Percentiles rank a stretch among this genome's conserved stretches.
Conservation (phyloP, 1,140 invertebrate genomes). For the Drosophila arizonae region DNA sequence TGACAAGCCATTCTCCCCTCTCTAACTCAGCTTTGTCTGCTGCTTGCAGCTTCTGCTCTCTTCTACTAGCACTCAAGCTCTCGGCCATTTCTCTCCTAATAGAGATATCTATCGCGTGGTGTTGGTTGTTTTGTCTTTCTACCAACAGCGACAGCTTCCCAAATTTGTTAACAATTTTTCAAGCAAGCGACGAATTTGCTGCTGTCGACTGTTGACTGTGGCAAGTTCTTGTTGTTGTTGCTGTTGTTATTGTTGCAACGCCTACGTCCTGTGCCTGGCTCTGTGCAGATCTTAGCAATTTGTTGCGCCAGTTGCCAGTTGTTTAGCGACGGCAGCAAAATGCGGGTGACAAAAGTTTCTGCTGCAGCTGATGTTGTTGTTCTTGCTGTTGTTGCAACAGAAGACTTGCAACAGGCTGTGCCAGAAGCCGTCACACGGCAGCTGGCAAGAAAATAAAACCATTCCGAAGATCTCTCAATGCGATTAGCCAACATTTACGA, state of each 20-base stretch:
- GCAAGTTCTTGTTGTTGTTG: slow-evolving; percentile 16
- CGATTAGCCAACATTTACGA: slow-evolving; percentile 41
- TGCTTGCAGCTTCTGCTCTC: neutral
- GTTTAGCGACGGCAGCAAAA: slow-evolving; percentile 12
- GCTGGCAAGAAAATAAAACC: neutral
- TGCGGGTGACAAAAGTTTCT: slow-evolving; percentile 46
- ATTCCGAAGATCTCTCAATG: slow-evolving; percentile 29
- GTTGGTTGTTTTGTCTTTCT: slow-evolving; percentile 3
- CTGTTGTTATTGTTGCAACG: slow-evolving; percentile 30
- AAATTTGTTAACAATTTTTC: slow-evolving; percentile 52
- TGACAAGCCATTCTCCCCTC: too few relatives aligned
- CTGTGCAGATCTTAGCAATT: slow-evolving; percentile 29
- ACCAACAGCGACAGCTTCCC: slow-evolving; percentile 15
- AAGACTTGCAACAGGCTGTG: slow-evolving; percentile 23
- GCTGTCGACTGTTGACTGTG: slow-evolving; percentile 1
- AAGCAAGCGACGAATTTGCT: slow-evolving; percentile 32
- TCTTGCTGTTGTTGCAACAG: slow-evolving; percentile 1
- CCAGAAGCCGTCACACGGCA: slow-evolving; percentile 23
- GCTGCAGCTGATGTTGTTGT: neutral
- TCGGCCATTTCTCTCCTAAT: slow-evolving; percentile 10
- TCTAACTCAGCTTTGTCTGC: too few relatives aligned
- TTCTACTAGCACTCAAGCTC: neutral
- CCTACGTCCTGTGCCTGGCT: slow-evolving; percentile 21
- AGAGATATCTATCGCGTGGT: slow-evolving; percentile 33
- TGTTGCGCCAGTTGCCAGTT: slow-evolving; percentile 13